Evolutionary conservation across 2,113 vertebrate genomes (phyloP).

Genomic region (Eidolon helvum): DNA sequence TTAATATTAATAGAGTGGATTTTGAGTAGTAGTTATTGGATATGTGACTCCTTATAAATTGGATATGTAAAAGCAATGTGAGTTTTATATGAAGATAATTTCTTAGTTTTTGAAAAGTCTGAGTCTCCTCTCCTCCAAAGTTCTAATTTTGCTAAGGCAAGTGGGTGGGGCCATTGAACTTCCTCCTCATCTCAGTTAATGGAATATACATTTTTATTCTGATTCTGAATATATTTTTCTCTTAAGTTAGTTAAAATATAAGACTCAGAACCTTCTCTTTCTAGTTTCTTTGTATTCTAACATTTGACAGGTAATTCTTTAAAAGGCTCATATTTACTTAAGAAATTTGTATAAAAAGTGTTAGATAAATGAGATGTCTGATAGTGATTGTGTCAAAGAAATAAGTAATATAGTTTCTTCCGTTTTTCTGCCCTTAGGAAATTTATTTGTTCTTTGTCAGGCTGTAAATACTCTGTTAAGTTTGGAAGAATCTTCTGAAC

Average conservation of each 20-base stretch:
- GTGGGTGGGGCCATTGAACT: background rate
- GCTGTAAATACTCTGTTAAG: constrained; percentile 93
- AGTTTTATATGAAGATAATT: background rate
- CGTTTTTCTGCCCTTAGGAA: constrained; percentile 82
- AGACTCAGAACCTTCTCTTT: background rate
- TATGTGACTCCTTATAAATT: background rate
- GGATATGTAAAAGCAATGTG: background rate
- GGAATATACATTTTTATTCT: background rate
- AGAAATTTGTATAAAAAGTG: background rate
- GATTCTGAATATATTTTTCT: background rate
- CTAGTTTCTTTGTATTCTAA: background rate
- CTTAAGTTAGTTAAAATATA: background rate
- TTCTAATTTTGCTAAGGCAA: background rate
- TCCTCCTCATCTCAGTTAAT: background rate
- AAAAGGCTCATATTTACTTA: background rate
- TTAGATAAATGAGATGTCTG: background rate
- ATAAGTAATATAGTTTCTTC: constrained; percentile 45
- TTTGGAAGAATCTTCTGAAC: constrained; percentile 89
- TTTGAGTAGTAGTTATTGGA: background rate
- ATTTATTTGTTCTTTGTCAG: constrained; percentile 92
- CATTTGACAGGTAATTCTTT: background rate
- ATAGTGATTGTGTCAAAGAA: background rate
- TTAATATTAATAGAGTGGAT: background rate
- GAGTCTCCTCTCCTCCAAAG: background rate
- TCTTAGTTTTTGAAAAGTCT: background rate